A percentile compares a stretch with the other conserved stretches of the same genome.
phyloP scores from a whole-genome alignment of 2,113 vertebrate genomes.

The Sitta europaea region DNA sequence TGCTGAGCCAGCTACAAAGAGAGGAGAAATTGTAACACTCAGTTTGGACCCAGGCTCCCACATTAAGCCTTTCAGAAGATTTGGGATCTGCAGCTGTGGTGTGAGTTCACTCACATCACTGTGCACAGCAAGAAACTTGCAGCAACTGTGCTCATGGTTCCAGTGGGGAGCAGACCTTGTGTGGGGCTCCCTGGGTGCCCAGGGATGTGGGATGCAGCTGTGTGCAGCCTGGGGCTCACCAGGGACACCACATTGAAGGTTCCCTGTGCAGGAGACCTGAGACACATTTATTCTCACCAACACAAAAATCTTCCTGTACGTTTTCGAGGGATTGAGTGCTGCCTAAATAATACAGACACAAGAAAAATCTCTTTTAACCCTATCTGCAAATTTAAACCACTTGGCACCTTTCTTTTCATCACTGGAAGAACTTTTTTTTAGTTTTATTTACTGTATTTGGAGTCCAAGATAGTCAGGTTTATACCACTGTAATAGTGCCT shows the following conservation, averaged over 20 bases:
- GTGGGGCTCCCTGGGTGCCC: background rate
- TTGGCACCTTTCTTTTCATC: background rate
- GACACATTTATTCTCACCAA: background rate
- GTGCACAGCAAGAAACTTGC: background rate
- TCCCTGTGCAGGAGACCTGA: background rate
- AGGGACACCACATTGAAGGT: background rate
- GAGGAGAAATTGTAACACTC: background rate
- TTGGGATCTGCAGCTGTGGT: background rate
- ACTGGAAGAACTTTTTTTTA: background rate
- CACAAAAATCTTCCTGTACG: background rate
- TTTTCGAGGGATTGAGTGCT: background rate
- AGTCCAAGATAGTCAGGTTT: background rate
- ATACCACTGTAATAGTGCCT: background rate
- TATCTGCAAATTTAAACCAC: background rate
- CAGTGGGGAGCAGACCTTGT: background rate
- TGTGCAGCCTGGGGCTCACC: rapidly evolving
- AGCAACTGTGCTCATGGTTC: background rate
- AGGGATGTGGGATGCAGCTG: background rate
- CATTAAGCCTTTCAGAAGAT: background rate
- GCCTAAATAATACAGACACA: background rate
- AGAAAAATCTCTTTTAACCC: background rate
- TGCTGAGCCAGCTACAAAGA: background rate
- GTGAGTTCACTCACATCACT: background rate
- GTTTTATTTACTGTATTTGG: background rate
- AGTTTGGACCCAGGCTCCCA: background rate